Percentiles rank a stretch among this genome's conserved stretches.
Evolutionary conservation across 2,113 vertebrate genomes (phyloP).

Genomic region (Setophaga kirtlandii): DNA sequence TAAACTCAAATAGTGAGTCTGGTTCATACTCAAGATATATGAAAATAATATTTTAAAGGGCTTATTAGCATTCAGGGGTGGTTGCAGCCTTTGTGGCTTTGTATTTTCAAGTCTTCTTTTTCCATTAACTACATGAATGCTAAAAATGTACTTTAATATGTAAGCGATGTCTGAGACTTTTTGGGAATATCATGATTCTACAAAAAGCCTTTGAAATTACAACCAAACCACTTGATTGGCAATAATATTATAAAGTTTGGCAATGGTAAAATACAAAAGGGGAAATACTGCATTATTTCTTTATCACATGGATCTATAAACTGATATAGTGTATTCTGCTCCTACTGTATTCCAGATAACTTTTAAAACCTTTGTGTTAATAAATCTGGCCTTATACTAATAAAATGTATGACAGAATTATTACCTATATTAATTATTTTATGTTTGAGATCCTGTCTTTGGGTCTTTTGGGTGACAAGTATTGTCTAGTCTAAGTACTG

Average conservation of each 20-base stretch:
- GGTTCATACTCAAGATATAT: not conserved
- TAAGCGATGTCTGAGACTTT: not conserved
- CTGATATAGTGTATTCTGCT: not conserved
- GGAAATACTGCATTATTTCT: not conserved
- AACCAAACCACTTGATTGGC: not conserved
- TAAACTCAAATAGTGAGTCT: not conserved
- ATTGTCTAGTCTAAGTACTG: not conserved
- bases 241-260: conserved; percentile 2
- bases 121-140: not conserved
- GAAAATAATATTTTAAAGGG: not conserved
- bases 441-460: not conserved
- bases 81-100: not conserved
- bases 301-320: not conserved
- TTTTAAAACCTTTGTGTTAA: conserved; percentile 6
- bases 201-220: not conserved
- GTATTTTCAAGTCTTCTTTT: not conserved
- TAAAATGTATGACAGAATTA: not conserved
- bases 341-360: not conserved
- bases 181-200: not conserved
- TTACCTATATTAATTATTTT: conserved; percentile 8
- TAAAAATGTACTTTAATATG: not conserved
- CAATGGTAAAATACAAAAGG: not conserved
- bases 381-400: not conserved
- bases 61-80: not conserved
- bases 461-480: not conserved